Percentiles rank a stretch among this genome's conserved stretches.
Conservation (phyloP, 2,797 vertebrate genomes). For the Sebastes hopkinsi region DNA sequence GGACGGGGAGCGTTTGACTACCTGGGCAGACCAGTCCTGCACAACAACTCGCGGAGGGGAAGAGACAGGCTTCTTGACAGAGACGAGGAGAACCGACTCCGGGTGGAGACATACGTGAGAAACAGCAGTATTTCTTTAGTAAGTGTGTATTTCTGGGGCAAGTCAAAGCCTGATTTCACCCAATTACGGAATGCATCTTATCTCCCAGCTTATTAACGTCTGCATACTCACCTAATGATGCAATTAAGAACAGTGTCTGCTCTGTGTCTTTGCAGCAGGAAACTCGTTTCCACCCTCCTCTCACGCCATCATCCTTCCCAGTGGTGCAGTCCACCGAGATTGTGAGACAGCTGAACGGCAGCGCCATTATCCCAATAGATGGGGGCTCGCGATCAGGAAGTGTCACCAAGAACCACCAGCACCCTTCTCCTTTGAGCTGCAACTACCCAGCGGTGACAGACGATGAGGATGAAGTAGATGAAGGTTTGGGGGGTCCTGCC, state of each 20-base stretch:
- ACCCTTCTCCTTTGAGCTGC: slow-evolving; percentile 50
- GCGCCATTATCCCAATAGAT: slow-evolving; percentile 50
- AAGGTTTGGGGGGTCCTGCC: slow-evolving; percentile 74
- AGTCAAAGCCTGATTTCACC: slow-evolving; percentile 38
- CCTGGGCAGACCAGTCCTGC: slow-evolving; percentile 77
- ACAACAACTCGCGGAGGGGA: slow-evolving; percentile 75
- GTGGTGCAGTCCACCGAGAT: slow-evolving; percentile 61
- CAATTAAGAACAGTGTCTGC: not conserved
- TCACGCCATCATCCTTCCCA: slow-evolving; percentile 61
- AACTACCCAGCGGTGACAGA: slow-evolving; percentile 66
- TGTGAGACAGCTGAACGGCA: slow-evolving; percentile 70
- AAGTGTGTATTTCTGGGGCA: slow-evolving; percentile 37
- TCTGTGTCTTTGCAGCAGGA: slow-evolving; percentile 59
- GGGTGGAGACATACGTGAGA: slow-evolving; percentile 77
- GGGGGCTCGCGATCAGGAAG: slow-evolving; percentile 49
- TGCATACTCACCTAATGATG: slow-evolving; percentile 1
- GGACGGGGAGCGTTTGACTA: slow-evolving; percentile 84
- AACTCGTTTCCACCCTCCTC: slow-evolving; percentile 72
- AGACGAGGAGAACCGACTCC: slow-evolving; percentile 53
- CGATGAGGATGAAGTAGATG: slow-evolving; percentile 76
- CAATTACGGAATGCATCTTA: slow-evolving; percentile 29
- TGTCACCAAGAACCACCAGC: slow-evolving; percentile 55
- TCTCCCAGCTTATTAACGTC: slow-evolving; percentile 1
- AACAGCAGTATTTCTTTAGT: slow-evolving; percentile 75
- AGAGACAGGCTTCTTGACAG: slow-evolving; percentile 58